Base-by-base conservation (phyloP, 1,140 invertebrate species). In the Oryzaephilus surinamensis region DNA sequence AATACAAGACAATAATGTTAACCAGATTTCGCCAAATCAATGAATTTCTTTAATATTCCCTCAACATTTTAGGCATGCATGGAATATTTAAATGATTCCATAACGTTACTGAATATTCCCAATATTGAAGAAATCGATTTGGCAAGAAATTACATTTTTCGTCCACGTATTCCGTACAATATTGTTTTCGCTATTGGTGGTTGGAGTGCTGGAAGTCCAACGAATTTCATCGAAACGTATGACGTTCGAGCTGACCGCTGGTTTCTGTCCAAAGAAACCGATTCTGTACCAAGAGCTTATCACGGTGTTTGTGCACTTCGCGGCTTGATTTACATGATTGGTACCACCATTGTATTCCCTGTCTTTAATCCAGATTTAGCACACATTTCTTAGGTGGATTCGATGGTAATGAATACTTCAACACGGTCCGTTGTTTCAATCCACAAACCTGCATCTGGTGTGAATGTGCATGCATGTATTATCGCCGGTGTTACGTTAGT, bases 161-260 rank as follows among this genome's bases (percentile, higher is more conserved):
- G 76, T 27, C 77, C 79, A 0, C 55, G 81, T 35, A 69, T 82
- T 24, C 80, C 81, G 0, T 70, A 75, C 43, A 76, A 81, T 51
- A 71, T 83, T 30, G 52, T 84, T 1, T 83, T 84, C 52, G 74
- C 76, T 4, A 70, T 84, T 30, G 79, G 77, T 12, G 84, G 84
- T 4, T 89, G 84, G 84, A 83, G 76, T 49, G 77, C 77, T 2
- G 81, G 81, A 8, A 78, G 76, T 41, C 81, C 83, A 2, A 85
- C 81, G 0, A 84, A 74, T 63, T 77, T 80, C 49, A 69, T 87
- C 12, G 84, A 87, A 64, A 81, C 77, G 4, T 87, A 84, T 61
- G 83, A 87, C 44, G 72, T 69, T 28, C 71, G 76, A 48, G 74
- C 75, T 8, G 73, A 77, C 44, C 58, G 66, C 26, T 79, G 76